phyloP scores from a whole-genome alignment of 2,113 vertebrate genomes.

The mouse (Mus musculus) region DNA sequence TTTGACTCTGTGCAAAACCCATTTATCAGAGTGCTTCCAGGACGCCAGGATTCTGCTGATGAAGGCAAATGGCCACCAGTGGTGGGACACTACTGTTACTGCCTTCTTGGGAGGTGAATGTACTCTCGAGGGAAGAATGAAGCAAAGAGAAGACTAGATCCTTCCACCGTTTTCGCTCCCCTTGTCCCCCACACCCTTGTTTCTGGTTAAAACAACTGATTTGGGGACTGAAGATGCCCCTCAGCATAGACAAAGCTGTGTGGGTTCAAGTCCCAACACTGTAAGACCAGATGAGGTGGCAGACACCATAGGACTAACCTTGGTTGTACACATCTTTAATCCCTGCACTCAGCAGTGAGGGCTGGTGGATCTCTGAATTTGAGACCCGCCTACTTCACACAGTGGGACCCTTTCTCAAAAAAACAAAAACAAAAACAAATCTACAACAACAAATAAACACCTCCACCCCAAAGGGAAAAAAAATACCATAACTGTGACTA shows the following conservation, averaged over 20 bases:
- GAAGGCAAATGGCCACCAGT: neutral
- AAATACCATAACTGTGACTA: neutral
- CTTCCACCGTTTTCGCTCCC: neutral
- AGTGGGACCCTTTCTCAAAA: neutral
- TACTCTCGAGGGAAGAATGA: neutral
- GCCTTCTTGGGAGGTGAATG: neutral
- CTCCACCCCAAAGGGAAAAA: neutral
- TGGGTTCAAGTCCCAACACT: neutral
- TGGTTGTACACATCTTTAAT: neutral
- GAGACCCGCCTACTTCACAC: neutral
- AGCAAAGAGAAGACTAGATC: neutral
- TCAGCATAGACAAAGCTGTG: too few relatives aligned
- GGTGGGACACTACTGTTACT: neutral
- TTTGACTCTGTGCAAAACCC: slow-evolving; percentile 38
- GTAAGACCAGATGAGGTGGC: neutral
- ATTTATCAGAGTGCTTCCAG: neutral
- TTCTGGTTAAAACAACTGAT: neutral
- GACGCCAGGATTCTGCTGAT: slow-evolving; percentile 36
- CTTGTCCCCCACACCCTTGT: neutral
- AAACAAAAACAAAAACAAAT: neutral
- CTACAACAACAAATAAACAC: neutral
- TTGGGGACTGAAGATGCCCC: neutral
- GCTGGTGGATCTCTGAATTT: neutral
- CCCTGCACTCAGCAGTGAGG: neutral
- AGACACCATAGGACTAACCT: too few relatives aligned